phyloP scores from a whole-genome alignment of 2,888 invertebrate genomes.

The Drosophila conformis region DNA sequence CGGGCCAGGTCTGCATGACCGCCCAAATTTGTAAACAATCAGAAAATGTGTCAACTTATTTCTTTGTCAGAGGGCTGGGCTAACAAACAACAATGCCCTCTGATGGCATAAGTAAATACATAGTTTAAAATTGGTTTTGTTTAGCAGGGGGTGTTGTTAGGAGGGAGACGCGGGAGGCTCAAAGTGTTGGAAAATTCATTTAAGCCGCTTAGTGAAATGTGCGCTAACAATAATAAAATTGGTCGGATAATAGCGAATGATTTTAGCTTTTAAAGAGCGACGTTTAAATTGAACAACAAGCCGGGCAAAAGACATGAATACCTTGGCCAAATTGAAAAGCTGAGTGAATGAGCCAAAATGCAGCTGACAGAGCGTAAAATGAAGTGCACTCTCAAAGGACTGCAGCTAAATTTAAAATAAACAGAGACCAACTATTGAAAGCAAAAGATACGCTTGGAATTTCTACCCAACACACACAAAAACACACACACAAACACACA shows the following conservation, averaged over 20 bases:
- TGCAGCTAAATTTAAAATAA: conserved; percentile 50
- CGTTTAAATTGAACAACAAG: conserved; percentile 50
- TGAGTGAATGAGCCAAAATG: conserved; percentile 46
- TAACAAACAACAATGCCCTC: conserved; percentile 63
- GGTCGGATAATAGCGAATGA: conserved; percentile 58
- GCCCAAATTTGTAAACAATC: conserved; percentile 78
- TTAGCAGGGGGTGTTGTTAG: neutral
- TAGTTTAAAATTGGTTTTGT: conserved; percentile 74
- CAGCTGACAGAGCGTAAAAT: conserved; percentile 65
- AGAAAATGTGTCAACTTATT: conserved; percentile 78
- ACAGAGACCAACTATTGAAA: conserved; percentile 26
- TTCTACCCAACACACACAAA: conserved; percentile 6
- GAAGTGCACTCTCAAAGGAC: conserved; percentile 58
- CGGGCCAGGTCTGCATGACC: conserved; percentile 52
- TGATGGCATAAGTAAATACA: conserved; percentile 77
- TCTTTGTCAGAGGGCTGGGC: conserved; percentile 38
- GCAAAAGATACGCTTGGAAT: conserved; percentile 23
- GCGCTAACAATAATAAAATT: conserved; percentile 65
- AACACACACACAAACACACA: conserved; percentile 15
- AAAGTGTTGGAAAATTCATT: conserved; percentile 64
- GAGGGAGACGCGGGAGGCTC: neutral
- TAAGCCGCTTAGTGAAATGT: conserved; percentile 75
- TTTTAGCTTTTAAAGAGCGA: conserved; percentile 60
- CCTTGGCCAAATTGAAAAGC: conserved; percentile 23
- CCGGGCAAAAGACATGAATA: neutral